Percentiles rank a stretch among this genome's conserved stretches.
These are phyloP conservation scores for Archaeoteleia sp. DNA, from an alignment of 2,888 invertebrate species.

Conservation along the genomic window DNA sequence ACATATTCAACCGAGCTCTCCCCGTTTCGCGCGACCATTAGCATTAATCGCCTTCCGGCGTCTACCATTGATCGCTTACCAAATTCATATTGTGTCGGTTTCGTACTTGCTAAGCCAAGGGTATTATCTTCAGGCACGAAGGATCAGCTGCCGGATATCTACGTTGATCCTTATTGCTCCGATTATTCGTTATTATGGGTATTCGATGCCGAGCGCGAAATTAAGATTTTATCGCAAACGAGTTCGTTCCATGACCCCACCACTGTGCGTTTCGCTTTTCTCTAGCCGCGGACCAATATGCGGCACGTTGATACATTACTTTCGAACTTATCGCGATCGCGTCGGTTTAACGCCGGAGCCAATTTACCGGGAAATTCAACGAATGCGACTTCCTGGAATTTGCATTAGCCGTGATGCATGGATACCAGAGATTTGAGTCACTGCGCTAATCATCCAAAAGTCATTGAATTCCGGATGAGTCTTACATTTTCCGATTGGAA, in stretches of 20 bases:
- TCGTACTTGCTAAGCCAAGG: slow-evolving; percentile 57
- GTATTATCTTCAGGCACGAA: slow-evolving; percentile 63
- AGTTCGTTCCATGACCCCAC: slow-evolving; percentile 46
- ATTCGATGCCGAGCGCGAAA: slow-evolving; percentile 51
- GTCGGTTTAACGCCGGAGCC: slow-evolving; percentile 19
- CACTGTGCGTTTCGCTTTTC: slow-evolving; percentile 33
- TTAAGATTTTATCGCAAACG: slow-evolving; percentile 57
- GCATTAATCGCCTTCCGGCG: slow-evolving; percentile 68
- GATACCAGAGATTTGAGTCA: too few species aligned
- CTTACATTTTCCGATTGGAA: background rate
- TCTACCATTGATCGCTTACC: slow-evolving; percentile 63
- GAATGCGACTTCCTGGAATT: background rate
- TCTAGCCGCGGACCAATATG: slow-evolving; percentile 21
- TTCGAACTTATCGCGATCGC: slow-evolving; percentile 27
- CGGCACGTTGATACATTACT: slow-evolving; percentile 39
- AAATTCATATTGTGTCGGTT: slow-evolving; percentile 65
- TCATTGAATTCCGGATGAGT: background rate
- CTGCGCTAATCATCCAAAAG: background rate
- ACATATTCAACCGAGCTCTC: slow-evolving; percentile 66
- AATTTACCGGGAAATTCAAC: slow-evolving; percentile 26
- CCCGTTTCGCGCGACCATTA: slow-evolving; percentile 61
- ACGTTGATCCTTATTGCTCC: slow-evolving; percentile 56
- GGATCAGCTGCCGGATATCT: slow-evolving; percentile 56
- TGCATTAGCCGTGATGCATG: background rate
- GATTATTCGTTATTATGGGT: slow-evolving; percentile 56